Base-by-base conservation (phyloP, 1,140 invertebrate species). In the Chrysoperla carnea region DNA sequence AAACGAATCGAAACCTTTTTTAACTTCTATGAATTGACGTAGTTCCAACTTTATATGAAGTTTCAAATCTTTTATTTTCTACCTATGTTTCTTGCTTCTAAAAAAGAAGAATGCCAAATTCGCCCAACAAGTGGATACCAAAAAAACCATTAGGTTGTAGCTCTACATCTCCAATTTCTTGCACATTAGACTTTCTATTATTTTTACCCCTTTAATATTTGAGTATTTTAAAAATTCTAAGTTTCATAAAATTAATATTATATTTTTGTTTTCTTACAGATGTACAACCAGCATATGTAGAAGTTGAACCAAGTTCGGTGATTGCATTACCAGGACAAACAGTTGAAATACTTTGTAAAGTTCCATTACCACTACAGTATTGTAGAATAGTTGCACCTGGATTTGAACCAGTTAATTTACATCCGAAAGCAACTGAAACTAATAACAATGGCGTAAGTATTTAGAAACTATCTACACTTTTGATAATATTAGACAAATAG, bases 291-390 rank as follows among this genome's bases (percentile, higher is more conserved):
- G 50, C 49, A 33, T 45, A 50, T 13, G 63, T 71, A 6, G 66
- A 69, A 8, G 64, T 72, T 8, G 53, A 54, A 0, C 64, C 64
- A 1, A 50, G 48, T 14, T 58, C 67, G 45, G 58, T 58, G 0
- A 58, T 68, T 2, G 58, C 40, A 11, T 50, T 64, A 5, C 58
- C 60, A 4, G 62, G 63, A 3, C 56, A 61, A 36, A 63, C 66
- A 46, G 56, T 67, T 4, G 61, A 53, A 0, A 64, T 67, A 6
- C 51, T 66, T 28, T 71, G 69, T 51, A 62, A 64, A 47, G 65
- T 71, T 6, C 54, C 56, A 6, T 67, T 70, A 46, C 58, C 59
- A 1, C 60, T 71, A n/a, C 61, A 67, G 45, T 68, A 67, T 31
- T 72, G 70, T 53, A 58, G 68, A 57, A 52, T 59, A 28, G 56